Base-by-base conservation (phyloP, 2,113 vertebrate species). In the Cyprinodon variegatus region DNA sequence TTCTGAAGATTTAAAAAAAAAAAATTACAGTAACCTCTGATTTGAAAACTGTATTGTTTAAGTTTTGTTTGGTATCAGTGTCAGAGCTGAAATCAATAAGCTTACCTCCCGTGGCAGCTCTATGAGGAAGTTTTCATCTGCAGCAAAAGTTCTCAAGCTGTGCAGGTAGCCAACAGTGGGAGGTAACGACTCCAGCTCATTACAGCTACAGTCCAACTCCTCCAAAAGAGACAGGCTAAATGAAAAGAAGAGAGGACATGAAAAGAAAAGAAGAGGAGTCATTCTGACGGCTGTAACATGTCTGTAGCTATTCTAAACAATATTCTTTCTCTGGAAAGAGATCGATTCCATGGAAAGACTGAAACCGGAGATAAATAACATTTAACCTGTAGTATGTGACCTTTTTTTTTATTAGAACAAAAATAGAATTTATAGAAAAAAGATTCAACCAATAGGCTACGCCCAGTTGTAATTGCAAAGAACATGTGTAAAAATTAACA, bases 191-290 rank as follows among this genome's bases (percentile, higher is more conserved):
- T 99, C 98, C 94, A 99, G 84, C 90, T 99, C 98, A 77, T 99
- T 99, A 90, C 98, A 98, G 94, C 98, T 99, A 88, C 97, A 98
- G 94, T 99, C 98, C 83, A 99, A 96, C 85, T 99, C 98, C 94
- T 99, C 98, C 94, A 99, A 85, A 68, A 99, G 90, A 86, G 96
- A 98, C 86, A 99, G 91, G 94, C 98, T 99, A 95, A 11, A 69
- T 36, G 63, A 65, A 10, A 80, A 63, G 70, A 72, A 85, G 57
- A 80, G 45, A 79, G 59, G 72, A 67, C 72, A 12, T 46, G 63
- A 71, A 60, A 80, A 39, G 72, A 40, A 70, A 48, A 72, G 37
- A 65, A 43, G 15, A 11, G 11, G 68, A 77, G 78, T 82, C 38
- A 82, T 37, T 80, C 57, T 22, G 53, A 29, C 22, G 48, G 38